Base-by-base conservation (phyloP, 1,140 invertebrate genomes). In the Alviniconcha marisindica region DNA sequence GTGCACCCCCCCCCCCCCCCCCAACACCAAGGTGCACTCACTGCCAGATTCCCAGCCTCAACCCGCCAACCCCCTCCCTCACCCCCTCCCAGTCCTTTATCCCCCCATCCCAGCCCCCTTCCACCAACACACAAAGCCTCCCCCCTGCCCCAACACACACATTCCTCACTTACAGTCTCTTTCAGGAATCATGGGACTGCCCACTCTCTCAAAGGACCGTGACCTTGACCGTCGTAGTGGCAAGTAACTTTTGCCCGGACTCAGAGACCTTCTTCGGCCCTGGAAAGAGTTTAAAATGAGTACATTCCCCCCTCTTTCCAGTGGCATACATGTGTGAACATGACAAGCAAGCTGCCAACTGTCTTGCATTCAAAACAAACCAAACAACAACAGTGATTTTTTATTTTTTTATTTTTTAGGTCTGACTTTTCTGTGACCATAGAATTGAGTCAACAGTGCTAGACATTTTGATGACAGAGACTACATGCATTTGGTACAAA, bases 101-200 rank as follows among this genome's bases (percentile, higher is more conserved):
- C n/a, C n/a, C n/a, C n/a, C n/a, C n/a, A n/a, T n/a, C n/a, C n/a
- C 48, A 51, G 21, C 7, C 48, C 21, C 21, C 48, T 51, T 51
- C 21, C 21, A 51, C 21, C 7, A 51, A 51, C 7, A 51, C 21
- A 51, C 48, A 51, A 51, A 12, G 48, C 48, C n/a, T n/a, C n/a
- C n/a, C n/a, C n/a, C n/a, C n/a, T n/a, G n/a, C n/a, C n/a, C n/a
- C n/a, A n/a, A n/a, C n/a, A n/a, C n/a, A n/a, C n/a, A n/a, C n/a
- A n/a, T n/a, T n/a, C n/a, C 1, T 38, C 24, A 89, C 90, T 90
- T 86, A 91, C 90, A 84, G 31, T 90, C 89, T 87, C 88, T 87
- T 42, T 89, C 89, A 40, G 86, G 85, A 81, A 86, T 84, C 44
- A 87, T 42, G 18, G 83, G 84, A 82, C 87, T 88, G 40, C 60